Evolutionary conservation across 2,113 vertebrate species (phyloP), one percentile per base, ranked within the genome.

Genomic region (Gymnarchus niloticus): DNA sequence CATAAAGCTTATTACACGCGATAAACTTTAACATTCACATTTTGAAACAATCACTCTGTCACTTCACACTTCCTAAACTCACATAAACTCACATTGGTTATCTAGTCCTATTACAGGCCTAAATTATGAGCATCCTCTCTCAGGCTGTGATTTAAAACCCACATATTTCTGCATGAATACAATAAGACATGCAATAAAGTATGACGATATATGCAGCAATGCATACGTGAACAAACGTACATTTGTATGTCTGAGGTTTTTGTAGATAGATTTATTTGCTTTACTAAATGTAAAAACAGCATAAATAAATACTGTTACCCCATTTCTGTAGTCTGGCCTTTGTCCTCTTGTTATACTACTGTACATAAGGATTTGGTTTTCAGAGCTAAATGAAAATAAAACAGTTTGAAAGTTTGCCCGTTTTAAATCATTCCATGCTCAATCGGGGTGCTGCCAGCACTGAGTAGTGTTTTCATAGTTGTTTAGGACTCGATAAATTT

Each of bases 41-140:
- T 6, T 10, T 46, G 37, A 6, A 81, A 5, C 14, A 25, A 23
- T 19, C 25, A 14, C n/a, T 28, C 25, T 65, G n/a, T 82, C 49
- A 82, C 17, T 14, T 82, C 80, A 82, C 49, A 52, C 51, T 82
- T 54, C 3, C 80, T 82, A 82, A 82, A 54, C 80, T 41, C 80
- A 19, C n/a, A 54, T 51, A 82, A 25, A 82, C 56, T 33, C 51
- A 82, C 48, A 54, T 54, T 54, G 28, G 28, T 82, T 54, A 54
- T 82, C 80, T 56, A 82, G 49, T 82, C 51, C 33, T 82, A 17
- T 82, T 82, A 51, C 80, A 82, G 54, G 80, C 80, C 80, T 82
- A 25, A 6, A 28, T 28, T 82, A 7, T 82, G 80, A 82, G 76
- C 48, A 52, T 54, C 25, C 46, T 21, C 48, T 51, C 23, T 81